Percentiles rank a stretch among this genome's conserved stretches.
phyloP scores from a whole-genome alignment of 2,888 invertebrate species.

The Steromphala cineraria region DNA sequence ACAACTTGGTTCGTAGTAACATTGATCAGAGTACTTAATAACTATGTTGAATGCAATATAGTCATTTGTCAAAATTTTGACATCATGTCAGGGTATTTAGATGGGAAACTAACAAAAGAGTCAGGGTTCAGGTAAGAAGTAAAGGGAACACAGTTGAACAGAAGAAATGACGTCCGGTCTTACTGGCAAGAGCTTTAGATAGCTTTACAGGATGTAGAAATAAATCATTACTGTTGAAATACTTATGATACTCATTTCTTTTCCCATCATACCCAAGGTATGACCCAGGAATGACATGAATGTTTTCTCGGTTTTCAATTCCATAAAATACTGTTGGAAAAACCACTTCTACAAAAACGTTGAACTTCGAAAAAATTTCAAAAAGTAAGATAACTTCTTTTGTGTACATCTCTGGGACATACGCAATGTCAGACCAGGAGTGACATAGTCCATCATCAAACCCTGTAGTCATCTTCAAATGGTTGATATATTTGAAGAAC shows the following conservation, averaged over 20 bases:
- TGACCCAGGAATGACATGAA: background rate
- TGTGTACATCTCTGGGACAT: background rate
- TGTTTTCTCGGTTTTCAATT: background rate
- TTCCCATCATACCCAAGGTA: constrained; percentile 1
- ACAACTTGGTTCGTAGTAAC: no score
- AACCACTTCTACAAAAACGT: background rate
- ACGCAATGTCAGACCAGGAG: background rate
- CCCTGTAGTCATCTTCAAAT: background rate
- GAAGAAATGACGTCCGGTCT: background rate
- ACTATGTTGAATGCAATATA: no score
- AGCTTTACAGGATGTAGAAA: background rate
- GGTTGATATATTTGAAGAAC: background rate
- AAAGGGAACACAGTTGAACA: background rate
- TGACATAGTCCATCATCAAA: background rate
- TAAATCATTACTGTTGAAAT: background rate
- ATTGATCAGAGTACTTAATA: no score
- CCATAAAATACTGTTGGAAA: background rate
- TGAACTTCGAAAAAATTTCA: background rate
- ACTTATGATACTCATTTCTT: background rate
- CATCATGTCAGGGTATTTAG: no score
- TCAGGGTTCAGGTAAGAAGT: background rate
- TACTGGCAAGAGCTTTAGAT: background rate
- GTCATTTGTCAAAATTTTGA: no score
- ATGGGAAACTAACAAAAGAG: no score
- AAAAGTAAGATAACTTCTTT: background rate